These are phyloP conservation scores for Melanotaenia trifasciata DNA, from an alignment of 2,797 vertebrate species.

Conservation along the genomic window DNA sequence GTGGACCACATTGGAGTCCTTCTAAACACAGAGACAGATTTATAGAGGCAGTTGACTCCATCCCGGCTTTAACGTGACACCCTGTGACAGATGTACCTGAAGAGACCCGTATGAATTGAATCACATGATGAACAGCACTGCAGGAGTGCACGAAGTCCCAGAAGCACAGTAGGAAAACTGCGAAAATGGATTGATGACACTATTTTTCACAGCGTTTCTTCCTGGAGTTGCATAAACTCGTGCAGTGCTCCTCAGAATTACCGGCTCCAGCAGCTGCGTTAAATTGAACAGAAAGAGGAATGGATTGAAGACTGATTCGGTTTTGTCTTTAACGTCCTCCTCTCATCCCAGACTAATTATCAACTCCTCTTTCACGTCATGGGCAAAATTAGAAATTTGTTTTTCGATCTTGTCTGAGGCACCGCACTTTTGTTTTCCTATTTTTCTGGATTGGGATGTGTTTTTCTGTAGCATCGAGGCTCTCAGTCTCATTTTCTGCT, in stretches of 20 bases:
- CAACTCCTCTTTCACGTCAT: slow-evolving; percentile 72
- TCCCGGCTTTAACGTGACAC: slow-evolving; percentile 13
- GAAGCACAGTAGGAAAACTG: slow-evolving; percentile 55
- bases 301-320: slow-evolving; percentile 52
- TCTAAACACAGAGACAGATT: slow-evolving; percentile 22
- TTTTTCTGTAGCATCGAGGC: slow-evolving; percentile 74
- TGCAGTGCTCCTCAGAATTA: slow-evolving; percentile 17
- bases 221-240: slow-evolving; percentile 46
- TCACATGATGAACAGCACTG: slow-evolving; percentile 24
- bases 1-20: no score
- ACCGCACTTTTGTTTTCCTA: slow-evolving; percentile 43
- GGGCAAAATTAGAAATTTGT: slow-evolving; percentile 74
- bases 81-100: slow-evolving; percentile 31
- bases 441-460: slow-evolving; percentile 32
- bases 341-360: slow-evolving; percentile 67
- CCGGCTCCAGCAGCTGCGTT: slow-evolving; percentile 41
- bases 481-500: slow-evolving; percentile 85
- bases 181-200: slow-evolving; percentile 55
- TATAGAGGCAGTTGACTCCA: slow-evolving; percentile 13
- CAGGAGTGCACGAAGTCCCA: slow-evolving; percentile 43
- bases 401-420: slow-evolving; percentile 67
- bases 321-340: slow-evolving; percentile 43
- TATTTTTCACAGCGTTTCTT: slow-evolving; percentile 54
- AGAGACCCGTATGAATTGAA: slow-evolving; percentile 34
- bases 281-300: slow-evolving; percentile 36